phyloP scores from a whole-genome alignment of 2,113 vertebrate species.

The Marmota monax region DNA sequence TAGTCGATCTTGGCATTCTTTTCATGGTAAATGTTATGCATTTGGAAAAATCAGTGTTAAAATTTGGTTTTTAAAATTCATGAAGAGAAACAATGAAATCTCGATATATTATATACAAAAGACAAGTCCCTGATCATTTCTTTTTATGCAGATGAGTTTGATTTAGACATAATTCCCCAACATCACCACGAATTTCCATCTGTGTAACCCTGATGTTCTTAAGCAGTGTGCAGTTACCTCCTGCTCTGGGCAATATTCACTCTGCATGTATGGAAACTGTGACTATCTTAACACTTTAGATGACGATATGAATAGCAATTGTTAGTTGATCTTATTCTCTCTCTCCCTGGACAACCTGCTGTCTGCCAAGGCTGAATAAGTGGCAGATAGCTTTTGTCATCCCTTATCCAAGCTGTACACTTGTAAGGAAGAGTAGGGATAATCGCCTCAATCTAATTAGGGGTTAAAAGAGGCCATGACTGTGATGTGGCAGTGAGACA shows the following conservation, averaged over 20 bases:
- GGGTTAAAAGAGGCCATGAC: constrained; percentile 99
- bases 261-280: constrained; percentile 87
- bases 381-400: constrained; percentile 98
- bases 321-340: constrained; percentile 90
- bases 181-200: constrained; percentile 92
- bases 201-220: constrained; percentile 88
- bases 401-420: constrained; percentile 98
- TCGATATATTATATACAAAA: constrained; percentile 69
- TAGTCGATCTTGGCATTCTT: constrained; percentile 83
- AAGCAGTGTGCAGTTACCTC: constrained; percentile 90
- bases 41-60: constrained; percentile 69
- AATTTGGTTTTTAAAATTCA: constrained; percentile 78
- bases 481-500: constrained; percentile 96
- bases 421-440: constrained; percentile 99
- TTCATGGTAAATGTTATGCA: constrained; percentile 70
- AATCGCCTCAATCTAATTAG: constrained; percentile 99
- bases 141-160: constrained; percentile 87
- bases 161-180: constrained; percentile 88
- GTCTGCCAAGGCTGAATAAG: constrained; percentile 90
- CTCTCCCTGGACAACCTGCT: constrained; percentile 92
- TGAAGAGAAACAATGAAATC: constrained; percentile 72
- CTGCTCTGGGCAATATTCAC: constrained; percentile 92
- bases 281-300: constrained; percentile 89
- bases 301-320: constrained; percentile 95
- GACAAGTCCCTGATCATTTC: constrained; percentile 70